These are phyloP conservation scores for Girardinichthys multiradiatus DNA, from an alignment of 2,113 vertebrate genomes.

Conservation along the genomic window DNA sequence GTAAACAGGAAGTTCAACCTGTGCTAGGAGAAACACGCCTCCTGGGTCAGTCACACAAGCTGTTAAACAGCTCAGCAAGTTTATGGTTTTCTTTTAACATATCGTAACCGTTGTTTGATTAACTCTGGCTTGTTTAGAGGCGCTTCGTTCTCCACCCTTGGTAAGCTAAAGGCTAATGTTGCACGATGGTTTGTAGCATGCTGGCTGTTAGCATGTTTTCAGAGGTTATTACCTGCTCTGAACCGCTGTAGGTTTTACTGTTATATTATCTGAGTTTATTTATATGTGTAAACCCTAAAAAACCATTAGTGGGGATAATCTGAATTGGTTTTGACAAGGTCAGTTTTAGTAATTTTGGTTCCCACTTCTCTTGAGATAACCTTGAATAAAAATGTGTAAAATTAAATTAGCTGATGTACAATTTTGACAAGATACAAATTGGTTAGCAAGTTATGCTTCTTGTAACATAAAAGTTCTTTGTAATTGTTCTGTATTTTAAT, in stretches of 20 bases:
- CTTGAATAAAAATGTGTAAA: neutral
- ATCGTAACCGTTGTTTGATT: neutral
- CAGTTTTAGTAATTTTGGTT: constrained; percentile 3
- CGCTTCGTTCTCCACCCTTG: neutral
- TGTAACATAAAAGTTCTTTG: neutral
- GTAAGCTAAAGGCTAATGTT: constrained; percentile 10
- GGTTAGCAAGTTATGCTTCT: neutral
- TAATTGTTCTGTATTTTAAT: neutral
- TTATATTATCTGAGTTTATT: neutral
- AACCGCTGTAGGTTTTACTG: too few relatives aligned
- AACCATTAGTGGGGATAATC: too few relatives aligned
- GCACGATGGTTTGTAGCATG: neutral
- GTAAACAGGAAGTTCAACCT: constrained; percentile 50
- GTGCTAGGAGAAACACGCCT: constrained; percentile 8
- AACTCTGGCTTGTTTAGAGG: neutral
- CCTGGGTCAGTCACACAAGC: neutral
- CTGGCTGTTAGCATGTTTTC: neutral
- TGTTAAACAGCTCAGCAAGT: neutral
- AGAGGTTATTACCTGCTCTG: neutral
- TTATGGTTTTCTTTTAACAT: neutral
- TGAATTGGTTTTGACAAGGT: constrained; percentile 34
- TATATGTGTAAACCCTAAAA: too few relatives aligned
- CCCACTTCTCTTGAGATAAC: neutral
- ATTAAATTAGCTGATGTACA: neutral
- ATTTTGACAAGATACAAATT: neutral